Conservation (phyloP, 2,888 invertebrate genomes). For the Ametastegia equiseti region DNA sequence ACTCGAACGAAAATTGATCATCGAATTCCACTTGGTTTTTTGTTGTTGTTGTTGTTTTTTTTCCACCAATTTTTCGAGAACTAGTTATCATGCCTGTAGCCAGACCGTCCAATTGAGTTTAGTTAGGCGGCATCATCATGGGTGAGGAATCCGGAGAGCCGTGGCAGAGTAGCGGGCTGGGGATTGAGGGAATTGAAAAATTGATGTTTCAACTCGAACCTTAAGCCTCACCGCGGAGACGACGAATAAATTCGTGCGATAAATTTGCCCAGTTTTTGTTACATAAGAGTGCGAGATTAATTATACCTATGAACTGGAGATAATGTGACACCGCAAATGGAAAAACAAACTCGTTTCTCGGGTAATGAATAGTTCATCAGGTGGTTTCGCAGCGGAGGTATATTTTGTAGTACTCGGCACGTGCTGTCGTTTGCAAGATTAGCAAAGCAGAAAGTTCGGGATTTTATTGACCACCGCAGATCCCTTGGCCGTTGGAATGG, state of each 20-base stretch:
- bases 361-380: background rate
- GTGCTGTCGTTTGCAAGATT: background rate
- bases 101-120: no score
- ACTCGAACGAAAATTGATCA: background rate
- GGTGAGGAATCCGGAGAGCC: background rate
- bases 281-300: background rate
- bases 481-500: background rate
- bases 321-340: background rate
- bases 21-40: background rate
- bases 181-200: background rate
- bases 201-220: background rate
- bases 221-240: background rate
- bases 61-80: background rate
- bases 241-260: background rate
- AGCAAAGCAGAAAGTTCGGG: background rate
- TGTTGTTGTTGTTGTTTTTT: background rate
- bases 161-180: background rate
- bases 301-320: no score
- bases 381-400: background rate
- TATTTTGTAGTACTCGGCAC: background rate
- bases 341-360: background rate
- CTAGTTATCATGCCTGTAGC: no score
- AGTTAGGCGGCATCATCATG: background rate
- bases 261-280: background rate
- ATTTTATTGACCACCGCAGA: background rate